A percentile compares a stretch with the other conserved stretches of the same genome.
These are phyloP conservation scores for Austrolebias charrua DNA, from an alignment of 2,797 vertebrate species.

Conservation along the genomic window DNA sequence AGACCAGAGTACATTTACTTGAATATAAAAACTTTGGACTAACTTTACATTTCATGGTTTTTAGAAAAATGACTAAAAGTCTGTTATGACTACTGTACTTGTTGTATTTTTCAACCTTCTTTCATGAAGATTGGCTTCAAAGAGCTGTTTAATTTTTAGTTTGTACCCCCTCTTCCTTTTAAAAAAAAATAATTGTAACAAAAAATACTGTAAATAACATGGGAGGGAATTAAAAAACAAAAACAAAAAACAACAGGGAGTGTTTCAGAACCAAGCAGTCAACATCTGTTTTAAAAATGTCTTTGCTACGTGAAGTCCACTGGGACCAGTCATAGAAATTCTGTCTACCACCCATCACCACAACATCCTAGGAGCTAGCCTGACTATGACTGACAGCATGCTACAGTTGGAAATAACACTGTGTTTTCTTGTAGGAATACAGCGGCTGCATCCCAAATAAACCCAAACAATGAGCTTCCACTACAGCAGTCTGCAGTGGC, in stretches of 20 bases:
- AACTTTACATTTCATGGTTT: background rate
- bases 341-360: slow-evolving; percentile 30
- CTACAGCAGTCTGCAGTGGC: slow-evolving; percentile 8
- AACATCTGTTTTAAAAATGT: slow-evolving; percentile 55
- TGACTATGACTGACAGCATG: slow-evolving; percentile 23
- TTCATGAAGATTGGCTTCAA: slow-evolving; percentile 14
- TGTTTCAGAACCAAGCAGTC: slow-evolving; percentile 38
- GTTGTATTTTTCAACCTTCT: slow-evolving; percentile 27
- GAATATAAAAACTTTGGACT: background rate
- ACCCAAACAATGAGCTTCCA: slow-evolving; percentile 13
- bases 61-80: slow-evolving; percentile 16
- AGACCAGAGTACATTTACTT: no score
- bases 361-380: slow-evolving; percentile 31
- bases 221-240: slow-evolving; percentile 21
- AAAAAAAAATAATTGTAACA: no score
- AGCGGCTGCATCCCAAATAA: slow-evolving; percentile 26
- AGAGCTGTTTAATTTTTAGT: slow-evolving; percentile 12
- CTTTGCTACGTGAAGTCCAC: slow-evolving; percentile 49
- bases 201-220: slow-evolving; percentile 27
- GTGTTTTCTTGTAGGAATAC: slow-evolving; percentile 13
- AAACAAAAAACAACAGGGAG: slow-evolving; percentile 19
- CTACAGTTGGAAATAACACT: slow-evolving; percentile 30
- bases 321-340: slow-evolving; percentile 51
- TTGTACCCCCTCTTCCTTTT: slow-evolving; percentile 20
- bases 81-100: slow-evolving; percentile 1